Evolutionary conservation across 37 sponge, comb jelly and placozoan genomes (phyloP), one percentile per base, ranked within the genome.

Genomic region (Sycon ciliatum): DNA sequence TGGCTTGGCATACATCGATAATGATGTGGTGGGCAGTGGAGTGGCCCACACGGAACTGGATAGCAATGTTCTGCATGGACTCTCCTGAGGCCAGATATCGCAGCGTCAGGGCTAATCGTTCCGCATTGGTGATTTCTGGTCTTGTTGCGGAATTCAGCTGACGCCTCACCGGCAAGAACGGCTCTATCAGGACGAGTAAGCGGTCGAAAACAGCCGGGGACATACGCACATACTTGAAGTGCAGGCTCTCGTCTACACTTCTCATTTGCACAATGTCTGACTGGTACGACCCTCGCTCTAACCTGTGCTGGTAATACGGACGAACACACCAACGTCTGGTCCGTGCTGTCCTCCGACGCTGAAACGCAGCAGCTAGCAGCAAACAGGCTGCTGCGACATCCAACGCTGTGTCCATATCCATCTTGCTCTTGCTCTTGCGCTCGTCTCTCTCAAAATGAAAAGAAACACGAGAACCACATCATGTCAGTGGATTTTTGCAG

Each of bases 71-170:
- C 30, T 33, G 23, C 37, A 37, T 33, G 2, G 74, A 73, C 29
- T 76, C 57, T 16, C 78, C 78, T 32, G 78, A 72, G 39, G 58
- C 78, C 78, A 76, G 37, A 56, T 53, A 76, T 20, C 78, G 69
- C 69, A 76, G 32, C 38, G 78, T 76, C 73, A 76, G 46, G 28
- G 78, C 78, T 18, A 76, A 54, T 28, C 78, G 73, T 70, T 76
- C 78, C 26, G 31, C 69, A 38, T 49, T 49, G 9, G 69, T 27
- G 38, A 76, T 73, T 32, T 69, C 32, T 67, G 11, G 20, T 28
- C 75, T 28, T 42, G 62, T 74, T 16, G 28, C 42, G 23, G 39
- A 62, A n/a, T 26, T 63, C 31, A 24, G 64, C 0, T 29, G 2
- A 29, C 36, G 39, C 16, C 42, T n/a, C n/a, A n/a, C n/a, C 11